phyloP scores from a whole-genome alignment of 2,888 invertebrate genomes.

The Tenthredo mesomela region DNA sequence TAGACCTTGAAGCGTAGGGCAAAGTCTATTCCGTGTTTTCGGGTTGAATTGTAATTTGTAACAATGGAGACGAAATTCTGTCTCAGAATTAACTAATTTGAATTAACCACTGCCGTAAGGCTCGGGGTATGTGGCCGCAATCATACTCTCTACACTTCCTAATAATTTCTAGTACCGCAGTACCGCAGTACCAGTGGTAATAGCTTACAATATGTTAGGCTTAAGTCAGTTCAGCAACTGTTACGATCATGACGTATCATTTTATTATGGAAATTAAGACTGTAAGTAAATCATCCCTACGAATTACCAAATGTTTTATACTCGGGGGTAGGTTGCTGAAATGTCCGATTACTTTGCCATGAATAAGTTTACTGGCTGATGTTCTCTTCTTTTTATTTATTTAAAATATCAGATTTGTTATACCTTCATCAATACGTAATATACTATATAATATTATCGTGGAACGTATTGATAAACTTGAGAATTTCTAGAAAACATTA shows the following conservation, averaged over 20 bases:
- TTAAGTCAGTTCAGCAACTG: background rate
- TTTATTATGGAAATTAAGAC: background rate
- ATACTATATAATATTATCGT: background rate
- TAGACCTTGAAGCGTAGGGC: constrained; percentile 4
- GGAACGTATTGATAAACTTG: background rate
- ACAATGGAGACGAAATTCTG: background rate
- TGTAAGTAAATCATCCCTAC: background rate
- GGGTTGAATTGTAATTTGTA: constrained; percentile 29
- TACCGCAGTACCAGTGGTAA: too few species aligned
- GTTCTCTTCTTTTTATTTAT: background rate
- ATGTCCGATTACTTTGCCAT: background rate
- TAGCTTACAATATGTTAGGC: background rate
- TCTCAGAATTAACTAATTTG: constrained; percentile 29
- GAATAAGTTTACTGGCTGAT: background rate
- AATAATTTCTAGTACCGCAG: background rate
- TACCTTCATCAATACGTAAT: background rate
- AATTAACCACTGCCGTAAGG: constrained; percentile 14
- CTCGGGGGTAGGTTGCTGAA: background rate
- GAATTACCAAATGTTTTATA: background rate
- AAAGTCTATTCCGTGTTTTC: constrained; percentile 1
- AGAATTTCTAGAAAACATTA: background rate
- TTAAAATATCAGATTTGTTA: background rate
- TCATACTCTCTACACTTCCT: constrained; percentile 23
- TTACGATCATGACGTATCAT: background rate
- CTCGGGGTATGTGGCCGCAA: background rate